A percentile compares a stretch with the other conserved stretches of the same genome.
phyloP scores from a whole-genome alignment of 2,888 invertebrate genomes.

The Mythimna lalbum region DNA sequence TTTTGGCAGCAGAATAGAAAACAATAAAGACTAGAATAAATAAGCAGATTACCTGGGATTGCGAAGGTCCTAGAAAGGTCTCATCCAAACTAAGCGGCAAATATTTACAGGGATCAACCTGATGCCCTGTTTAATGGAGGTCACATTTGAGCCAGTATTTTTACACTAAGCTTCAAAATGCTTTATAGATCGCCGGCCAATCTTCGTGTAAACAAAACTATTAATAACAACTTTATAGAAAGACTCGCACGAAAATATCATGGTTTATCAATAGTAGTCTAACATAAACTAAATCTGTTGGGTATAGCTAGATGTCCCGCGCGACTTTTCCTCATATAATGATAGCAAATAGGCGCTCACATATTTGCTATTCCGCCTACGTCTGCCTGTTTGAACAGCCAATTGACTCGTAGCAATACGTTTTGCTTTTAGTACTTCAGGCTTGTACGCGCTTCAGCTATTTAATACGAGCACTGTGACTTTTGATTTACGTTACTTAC shows the following conservation, averaged over 20 bases:
- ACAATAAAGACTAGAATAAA: conserved; percentile 7
- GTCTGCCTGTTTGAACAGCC: conserved; percentile 76
- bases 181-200: conserved; percentile 32
- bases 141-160: conserved; percentile 28
- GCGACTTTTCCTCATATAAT: conserved; percentile 70
- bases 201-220: conserved; percentile 45
- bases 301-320: conserved; percentile 55
- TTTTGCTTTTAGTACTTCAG: conserved; percentile 72
- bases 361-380: conserved; percentile 78
- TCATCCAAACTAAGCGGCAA: conserved; percentile 20
- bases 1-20: conserved; percentile 3
- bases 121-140: conserved; percentile 10
- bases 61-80: conserved; percentile 6
- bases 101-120: conserved; percentile 23
- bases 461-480: conserved; percentile 34
- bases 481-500: conserved; percentile 29
- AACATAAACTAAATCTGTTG: conserved; percentile 43
- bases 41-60: conserved; percentile 20
- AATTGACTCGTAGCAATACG: conserved; percentile 79
- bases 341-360: conserved; percentile 68
- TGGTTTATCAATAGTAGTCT: conserved; percentile 33
- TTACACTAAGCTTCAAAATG: conserved; percentile 23
- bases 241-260: conserved; percentile 36
- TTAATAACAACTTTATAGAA: conserved; percentile 33
- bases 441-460: conserved; percentile 52